Percentiles rank a stretch among this genome's conserved stretches.
These are phyloP conservation scores for Bubo scandiacus DNA, from an alignment of 2,113 vertebrate genomes.

Conservation along the genomic window DNA sequence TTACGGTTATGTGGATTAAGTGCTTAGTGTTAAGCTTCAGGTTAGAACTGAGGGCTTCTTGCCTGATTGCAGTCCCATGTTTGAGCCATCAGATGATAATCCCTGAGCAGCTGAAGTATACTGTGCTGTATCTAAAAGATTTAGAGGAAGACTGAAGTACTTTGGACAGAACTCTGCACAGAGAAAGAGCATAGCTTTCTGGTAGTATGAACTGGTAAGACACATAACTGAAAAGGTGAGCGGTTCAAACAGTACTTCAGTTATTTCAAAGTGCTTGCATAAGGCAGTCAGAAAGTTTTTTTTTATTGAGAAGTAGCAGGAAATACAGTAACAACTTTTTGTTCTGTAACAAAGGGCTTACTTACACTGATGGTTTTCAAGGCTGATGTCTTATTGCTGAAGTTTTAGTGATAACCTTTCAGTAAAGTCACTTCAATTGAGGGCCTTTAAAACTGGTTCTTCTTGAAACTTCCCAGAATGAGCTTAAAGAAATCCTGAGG, in stretches of 20 bases:
- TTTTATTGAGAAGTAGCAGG: not conserved
- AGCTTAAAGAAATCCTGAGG: not conserved
- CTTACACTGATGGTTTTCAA: not conserved
- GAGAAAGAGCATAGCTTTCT: not conserved
- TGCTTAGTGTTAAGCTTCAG: not conserved
- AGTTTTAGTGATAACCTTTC: not conserved
- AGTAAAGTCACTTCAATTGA: not conserved
- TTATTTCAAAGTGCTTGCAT: not conserved
- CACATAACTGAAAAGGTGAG: not conserved
- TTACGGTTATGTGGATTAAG: not conserved
- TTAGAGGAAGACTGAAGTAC: not conserved
- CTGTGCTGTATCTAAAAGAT: not conserved
- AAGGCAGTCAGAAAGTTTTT: not conserved
- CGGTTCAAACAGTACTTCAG: not conserved
- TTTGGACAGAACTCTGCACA: not conserved
- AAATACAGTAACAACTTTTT: not conserved
- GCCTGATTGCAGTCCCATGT: not conserved
- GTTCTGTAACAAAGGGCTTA: not conserved
- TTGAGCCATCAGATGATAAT: not conserved
- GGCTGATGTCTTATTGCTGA: not conserved
- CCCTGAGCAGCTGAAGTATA: not conserved
- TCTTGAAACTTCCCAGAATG: not conserved
- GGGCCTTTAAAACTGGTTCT: not conserved
- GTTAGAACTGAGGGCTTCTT: not conserved
- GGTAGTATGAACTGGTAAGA: not conserved